A percentile compares a stretch with the other conserved stretches of the same genome.
These are phyloP conservation scores for Ceyx melanurus DNA, from an alignment of 2,113 vertebrate genomes.

Conservation along the genomic window DNA sequence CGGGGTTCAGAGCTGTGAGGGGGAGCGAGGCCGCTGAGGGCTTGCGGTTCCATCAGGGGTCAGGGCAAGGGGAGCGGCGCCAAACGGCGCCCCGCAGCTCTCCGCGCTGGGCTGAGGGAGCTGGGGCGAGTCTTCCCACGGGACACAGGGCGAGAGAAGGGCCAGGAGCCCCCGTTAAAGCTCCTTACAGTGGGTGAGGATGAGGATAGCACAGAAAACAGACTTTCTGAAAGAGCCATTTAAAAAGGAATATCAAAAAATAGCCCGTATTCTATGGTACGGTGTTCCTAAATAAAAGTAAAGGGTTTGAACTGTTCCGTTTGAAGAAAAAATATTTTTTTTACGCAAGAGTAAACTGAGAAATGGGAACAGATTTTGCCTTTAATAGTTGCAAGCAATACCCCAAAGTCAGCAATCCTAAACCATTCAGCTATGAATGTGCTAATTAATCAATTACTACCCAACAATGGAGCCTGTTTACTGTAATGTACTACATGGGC, in stretches of 20 bases:
- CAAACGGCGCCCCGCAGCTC: neutral
- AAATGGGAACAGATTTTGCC: conserved; percentile 49
- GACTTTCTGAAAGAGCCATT: neutral
- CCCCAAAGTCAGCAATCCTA: conserved; percentile 70
- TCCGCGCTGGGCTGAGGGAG: neutral
- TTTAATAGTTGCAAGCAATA: conserved; percentile 63
- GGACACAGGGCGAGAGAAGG: accelerated
- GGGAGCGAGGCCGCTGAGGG: neutral
- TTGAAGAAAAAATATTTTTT: neutral
- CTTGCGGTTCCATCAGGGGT: too few relatives aligned
- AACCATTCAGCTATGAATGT: conserved; percentile 60
- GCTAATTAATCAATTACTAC: conserved; percentile 76
- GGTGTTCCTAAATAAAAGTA: conserved; percentile 58
- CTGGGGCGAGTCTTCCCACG: neutral
- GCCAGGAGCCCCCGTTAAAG: accelerated
- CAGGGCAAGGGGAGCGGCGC: neutral
- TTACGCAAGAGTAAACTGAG: conserved; percentile 21
- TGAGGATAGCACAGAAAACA: too few relatives aligned
- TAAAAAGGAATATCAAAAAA: neutral
- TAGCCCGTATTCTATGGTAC: neutral
- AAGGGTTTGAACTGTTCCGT: conserved; percentile 42
- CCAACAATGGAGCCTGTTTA: conserved; percentile 55
- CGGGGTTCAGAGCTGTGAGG: neutral
- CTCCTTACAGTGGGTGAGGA: too few relatives aligned
- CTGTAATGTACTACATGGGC: conserved; percentile 50